These are phyloP conservation scores for Corythoichthys intestinalis DNA, from an alignment of 2,113 vertebrate genomes.

Conservation along the genomic window DNA sequence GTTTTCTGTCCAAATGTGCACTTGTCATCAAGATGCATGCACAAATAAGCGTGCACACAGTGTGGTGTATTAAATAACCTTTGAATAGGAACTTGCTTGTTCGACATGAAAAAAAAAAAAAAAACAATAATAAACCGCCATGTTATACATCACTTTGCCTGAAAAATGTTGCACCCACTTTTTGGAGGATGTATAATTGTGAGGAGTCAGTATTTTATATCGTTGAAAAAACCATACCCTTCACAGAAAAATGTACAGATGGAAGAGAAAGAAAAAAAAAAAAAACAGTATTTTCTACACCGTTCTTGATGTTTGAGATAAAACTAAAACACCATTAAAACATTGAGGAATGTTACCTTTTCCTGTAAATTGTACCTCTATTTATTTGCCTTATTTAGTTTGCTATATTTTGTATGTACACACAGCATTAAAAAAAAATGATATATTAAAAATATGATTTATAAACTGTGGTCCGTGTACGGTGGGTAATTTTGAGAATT, in stretches of 20 bases:
- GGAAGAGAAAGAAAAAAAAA: slow-evolving; percentile 56
- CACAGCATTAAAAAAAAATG: slow-evolving; percentile 74
- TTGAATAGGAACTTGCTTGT: slow-evolving; percentile 42
- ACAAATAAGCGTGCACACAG: slow-evolving; percentile 41
- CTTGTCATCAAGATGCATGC: slow-evolving; percentile 50
- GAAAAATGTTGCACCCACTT: slow-evolving; percentile 63
- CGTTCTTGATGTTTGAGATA: slow-evolving; percentile 71
- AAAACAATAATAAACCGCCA: background rate
- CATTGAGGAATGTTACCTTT: slow-evolving; percentile 77
- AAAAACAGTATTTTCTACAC: slow-evolving; percentile 75
- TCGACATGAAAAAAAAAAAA: slow-evolving; percentile 10
- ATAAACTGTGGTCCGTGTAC: slow-evolving; percentile 70
- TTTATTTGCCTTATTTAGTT: slow-evolving; percentile 91
- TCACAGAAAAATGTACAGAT: slow-evolving; percentile 76
- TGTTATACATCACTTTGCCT: slow-evolving; percentile 47
- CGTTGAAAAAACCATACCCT: slow-evolving; percentile 44
- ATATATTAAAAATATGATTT: slow-evolving; percentile 71
- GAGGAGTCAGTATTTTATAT: slow-evolving; percentile 65
- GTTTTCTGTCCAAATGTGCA: slow-evolving; percentile 41
- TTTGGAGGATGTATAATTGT: slow-evolving; percentile 61
- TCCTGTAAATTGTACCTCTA: slow-evolving; percentile 87
- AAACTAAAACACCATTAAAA: slow-evolving; percentile 56
- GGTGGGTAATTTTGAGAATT: slow-evolving; percentile 61
- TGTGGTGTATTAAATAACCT: slow-evolving; percentile 36
- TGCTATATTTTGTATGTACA: slow-evolving; percentile 85